These are phyloP conservation scores for Dicaeum eximium DNA, from an alignment of 2,113 vertebrate genomes.

Conservation along the genomic window DNA sequence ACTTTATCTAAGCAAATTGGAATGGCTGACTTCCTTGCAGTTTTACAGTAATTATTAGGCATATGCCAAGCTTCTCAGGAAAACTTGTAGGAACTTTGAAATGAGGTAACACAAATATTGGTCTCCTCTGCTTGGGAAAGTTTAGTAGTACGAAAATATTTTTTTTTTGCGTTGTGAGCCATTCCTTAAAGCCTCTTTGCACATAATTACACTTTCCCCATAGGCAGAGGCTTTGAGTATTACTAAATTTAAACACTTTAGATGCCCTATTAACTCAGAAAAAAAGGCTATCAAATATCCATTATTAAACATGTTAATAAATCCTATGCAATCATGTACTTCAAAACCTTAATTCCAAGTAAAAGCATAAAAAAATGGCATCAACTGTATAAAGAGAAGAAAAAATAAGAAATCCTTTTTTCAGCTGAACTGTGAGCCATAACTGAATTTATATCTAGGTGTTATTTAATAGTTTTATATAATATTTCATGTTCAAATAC, in stretches of 20 bases:
- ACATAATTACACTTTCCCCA: constrained; percentile 20
- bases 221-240: not conserved
- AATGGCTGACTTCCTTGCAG: constrained; percentile 41
- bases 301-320: not conserved
- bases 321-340: not conserved
- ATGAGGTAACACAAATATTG: constrained; percentile 24
- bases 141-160: not conserved
- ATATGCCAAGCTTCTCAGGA: not conserved
- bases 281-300: not conserved
- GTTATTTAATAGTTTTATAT: not conserved
- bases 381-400: not conserved
- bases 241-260: not conserved
- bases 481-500: not conserved
- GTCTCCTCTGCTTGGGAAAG: not conserved
- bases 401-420: not conserved
- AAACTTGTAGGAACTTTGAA: constrained; percentile 19
- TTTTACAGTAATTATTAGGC: constrained; percentile 23
- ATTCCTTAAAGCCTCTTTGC: constrained; percentile 24
- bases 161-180: not conserved
- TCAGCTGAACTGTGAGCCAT: not conserved
- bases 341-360: not conserved
- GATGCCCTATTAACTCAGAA: not conserved
- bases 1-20: constrained; percentile 44
- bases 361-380: not conserved
- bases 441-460: not conserved